These are phyloP conservation scores for Anagyrus pseudococci DNA, from an alignment of 2,888 invertebrate genomes.

Conservation along the genomic window DNA sequence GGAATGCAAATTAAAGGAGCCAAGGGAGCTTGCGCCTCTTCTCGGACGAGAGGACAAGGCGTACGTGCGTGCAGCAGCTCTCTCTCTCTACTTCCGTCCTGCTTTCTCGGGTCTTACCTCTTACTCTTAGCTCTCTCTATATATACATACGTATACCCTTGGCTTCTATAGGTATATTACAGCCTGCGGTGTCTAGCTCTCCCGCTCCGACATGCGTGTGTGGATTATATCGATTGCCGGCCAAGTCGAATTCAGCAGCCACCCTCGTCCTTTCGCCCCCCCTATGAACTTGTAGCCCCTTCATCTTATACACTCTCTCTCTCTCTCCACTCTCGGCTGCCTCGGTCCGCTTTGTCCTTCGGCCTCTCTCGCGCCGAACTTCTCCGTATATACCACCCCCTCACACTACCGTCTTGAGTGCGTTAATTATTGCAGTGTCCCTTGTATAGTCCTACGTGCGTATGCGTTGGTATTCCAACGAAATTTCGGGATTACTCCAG, in stretches of 20 bases:
- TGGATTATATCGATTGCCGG: constrained; percentile 59
- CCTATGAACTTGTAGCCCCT: background rate
- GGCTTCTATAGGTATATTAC: too few relatives aligned
- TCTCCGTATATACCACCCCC: constrained; percentile 7
- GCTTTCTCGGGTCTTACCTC: too few relatives aligned
- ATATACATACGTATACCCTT: too few relatives aligned
- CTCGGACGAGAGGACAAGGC: too few relatives aligned
- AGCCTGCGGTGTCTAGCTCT: too few relatives aligned
- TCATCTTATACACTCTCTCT: background rate
- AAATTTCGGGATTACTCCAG: constrained; percentile 11
- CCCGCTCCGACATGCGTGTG: constrained; percentile 45
- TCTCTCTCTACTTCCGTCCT: too few relatives aligned
- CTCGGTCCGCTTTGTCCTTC: background rate
- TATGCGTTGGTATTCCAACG: background rate
- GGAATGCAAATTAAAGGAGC: constrained; percentile 62
- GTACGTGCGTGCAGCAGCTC: constrained; percentile 10
- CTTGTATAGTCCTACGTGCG: background rate
- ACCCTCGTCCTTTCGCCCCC: constrained; percentile 34
- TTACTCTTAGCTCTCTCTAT: too few relatives aligned
- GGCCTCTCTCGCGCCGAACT: constrained; percentile 11
- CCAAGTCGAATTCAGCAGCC: constrained; percentile 54
- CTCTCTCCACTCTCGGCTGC: constrained; percentile 35
- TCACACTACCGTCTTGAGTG: constrained; percentile 41
- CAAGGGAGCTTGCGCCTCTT: constrained; percentile 59
- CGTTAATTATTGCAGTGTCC: constrained; percentile 40